These are phyloP conservation scores for Caenorhabditis remanei DNA, from an alignment of 1,140 invertebrate genomes.

Conservation along the genomic window DNA sequence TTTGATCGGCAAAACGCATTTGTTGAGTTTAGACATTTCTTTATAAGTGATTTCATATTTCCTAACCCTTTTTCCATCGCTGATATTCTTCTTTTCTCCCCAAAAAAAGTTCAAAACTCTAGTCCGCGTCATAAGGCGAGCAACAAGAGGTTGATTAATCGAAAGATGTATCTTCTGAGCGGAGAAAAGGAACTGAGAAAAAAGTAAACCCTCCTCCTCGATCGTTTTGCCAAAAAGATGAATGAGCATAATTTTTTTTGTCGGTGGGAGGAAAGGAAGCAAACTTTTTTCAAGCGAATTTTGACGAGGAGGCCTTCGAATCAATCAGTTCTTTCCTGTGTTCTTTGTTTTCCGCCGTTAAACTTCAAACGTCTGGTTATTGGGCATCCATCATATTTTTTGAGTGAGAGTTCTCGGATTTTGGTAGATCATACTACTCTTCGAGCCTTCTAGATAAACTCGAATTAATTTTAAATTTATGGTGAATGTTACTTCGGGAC, in stretches of 20 bases:
- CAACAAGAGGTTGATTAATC: constrained; percentile 46
- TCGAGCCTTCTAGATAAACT: no score
- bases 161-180: constrained; percentile 24
- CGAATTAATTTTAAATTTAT: no score
- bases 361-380: constrained; percentile 31
- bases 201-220: constrained; percentile 7
- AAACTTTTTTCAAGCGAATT: constrained; percentile 19
- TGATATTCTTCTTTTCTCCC: neutral
- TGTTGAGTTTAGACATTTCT: neutral
- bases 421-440: no score
- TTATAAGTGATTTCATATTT: neutral
- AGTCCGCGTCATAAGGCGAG: neutral
- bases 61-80: neutral
- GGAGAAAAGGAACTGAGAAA: neutral
- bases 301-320: neutral
- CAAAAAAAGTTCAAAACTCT: constrained; percentile 9
- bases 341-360: neutral
- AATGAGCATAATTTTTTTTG: constrained; percentile 49
- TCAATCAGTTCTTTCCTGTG: constrained; percentile 6
- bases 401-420: neutral
- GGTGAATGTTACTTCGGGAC: no score
- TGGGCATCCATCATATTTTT: constrained; percentile 24
- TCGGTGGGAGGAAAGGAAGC: neutral
- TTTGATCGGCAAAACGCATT: neutral
- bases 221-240: constrained; percentile 32